Evolutionary conservation across 2,113 vertebrate genomes (phyloP), one percentile per base, ranked within the genome.

Genomic region (Protobothrops mucrosquamatus): DNA sequence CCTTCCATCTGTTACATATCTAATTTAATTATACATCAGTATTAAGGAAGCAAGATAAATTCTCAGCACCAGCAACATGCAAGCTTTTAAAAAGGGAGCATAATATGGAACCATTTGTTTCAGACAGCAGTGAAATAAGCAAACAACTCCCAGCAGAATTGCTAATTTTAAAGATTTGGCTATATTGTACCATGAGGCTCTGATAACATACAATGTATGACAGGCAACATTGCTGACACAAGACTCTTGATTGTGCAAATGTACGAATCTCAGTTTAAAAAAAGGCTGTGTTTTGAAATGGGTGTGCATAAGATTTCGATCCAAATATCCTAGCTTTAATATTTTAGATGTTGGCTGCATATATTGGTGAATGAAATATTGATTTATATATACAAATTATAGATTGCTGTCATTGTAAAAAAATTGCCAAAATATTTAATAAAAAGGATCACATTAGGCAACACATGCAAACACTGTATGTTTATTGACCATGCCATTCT

Each of bases 1-100:
- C 92, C 89, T 94, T 90, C 95, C 96, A 97, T 97, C 96, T 97
- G 96, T 95, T 96, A 92, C 91, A 93, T 93, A 95, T 74, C 18
- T 92, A 94, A 89, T 96, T 96, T 96, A 96, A 96, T 96, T 95
- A 97, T 74, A 95, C 89, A 55, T 57, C 91, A 7, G 61, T 86
- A 22, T 34, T 95, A 56, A 22, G 55, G 92, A 91, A 57, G 89
- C 54, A 95, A 86, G 43, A 96, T 89, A 94, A 93, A 94, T 93
- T 92, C 52, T 94, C 91, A n/a, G n/a, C 87, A 20, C n/a, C 57
- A 0, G 0, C 43, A 91, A 20, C 23, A 43, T 93, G 69, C 94
- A 56, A 39, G 61, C n/a, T 95, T 94, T 92, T 29, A 61, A 26
- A 52, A 90, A 90, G 34, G 93, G 20, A 92, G 89, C 92, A 88